Evolutionary conservation across 2,113 vertebrate species (phyloP).

Genomic region (Gallinago media): DNA sequence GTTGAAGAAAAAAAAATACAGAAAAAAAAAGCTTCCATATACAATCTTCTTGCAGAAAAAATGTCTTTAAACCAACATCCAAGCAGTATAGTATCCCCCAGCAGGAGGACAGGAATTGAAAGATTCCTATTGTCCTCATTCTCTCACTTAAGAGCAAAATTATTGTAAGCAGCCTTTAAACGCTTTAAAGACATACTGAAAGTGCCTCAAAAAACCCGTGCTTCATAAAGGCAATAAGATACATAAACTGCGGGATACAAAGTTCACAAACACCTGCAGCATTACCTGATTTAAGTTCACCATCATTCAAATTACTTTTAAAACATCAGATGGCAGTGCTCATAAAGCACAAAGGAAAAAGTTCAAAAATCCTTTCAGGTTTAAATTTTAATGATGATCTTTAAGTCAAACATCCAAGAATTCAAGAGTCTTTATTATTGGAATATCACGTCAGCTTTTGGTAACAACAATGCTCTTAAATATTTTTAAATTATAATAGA

Average conservation of each 20-base stretch:
- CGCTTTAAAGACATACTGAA: neutral
- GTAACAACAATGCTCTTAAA: neutral
- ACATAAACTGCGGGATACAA: neutral
- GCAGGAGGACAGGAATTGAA: no score
- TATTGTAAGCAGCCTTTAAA: neutral
- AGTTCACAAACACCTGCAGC: neutral
- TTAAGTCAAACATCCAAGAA: neutral
- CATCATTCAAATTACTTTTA: neutral
- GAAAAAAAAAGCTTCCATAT: neutral
- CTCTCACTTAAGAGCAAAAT: neutral
- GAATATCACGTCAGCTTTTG: neutral
- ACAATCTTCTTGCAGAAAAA: neutral
- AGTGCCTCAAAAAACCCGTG: neutral
- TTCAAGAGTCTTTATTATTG: neutral
- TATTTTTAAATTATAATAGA: neutral
- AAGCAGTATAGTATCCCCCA: neutral
- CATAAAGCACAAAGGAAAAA: neutral
- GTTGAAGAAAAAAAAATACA: neutral
- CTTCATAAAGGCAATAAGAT: neutral
- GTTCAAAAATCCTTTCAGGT: neutral
- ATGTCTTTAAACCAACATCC: neutral
- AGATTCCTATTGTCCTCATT: neutral
- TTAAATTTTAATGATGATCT: neutral
- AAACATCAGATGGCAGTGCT: neutral
- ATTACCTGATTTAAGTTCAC: neutral